Conservation (phyloP, 35 echinoderm and acorn worm species). For the Ptychodera flava region DNA sequence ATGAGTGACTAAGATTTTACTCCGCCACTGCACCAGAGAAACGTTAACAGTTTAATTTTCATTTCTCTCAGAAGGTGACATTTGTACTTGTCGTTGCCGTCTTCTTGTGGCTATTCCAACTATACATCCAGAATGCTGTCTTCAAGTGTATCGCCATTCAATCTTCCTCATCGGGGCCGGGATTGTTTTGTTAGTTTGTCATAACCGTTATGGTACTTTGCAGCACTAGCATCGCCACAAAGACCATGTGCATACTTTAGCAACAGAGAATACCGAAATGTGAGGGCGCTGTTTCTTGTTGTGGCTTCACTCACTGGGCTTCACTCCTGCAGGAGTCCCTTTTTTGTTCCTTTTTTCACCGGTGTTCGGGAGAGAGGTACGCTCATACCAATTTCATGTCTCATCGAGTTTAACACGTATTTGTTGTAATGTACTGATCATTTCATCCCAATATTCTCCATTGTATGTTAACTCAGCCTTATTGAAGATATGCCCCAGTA, state of each 20-base stretch:
- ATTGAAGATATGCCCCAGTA: too few species aligned
- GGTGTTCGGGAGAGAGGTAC: neutral
- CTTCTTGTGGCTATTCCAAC: neutral
- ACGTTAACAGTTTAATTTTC: too few species aligned
- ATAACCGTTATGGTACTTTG: neutral
- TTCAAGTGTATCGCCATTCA: neutral
- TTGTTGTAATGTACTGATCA: too few species aligned
- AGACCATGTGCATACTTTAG: neutral
- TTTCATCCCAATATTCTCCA: too few species aligned
- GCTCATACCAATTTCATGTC: neutral
- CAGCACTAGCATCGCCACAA: neutral
- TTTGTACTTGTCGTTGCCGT: neutral
- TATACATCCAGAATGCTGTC: neutral
- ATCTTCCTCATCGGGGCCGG: neutral
- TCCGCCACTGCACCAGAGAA: too few species aligned
- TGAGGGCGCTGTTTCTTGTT: neutral
- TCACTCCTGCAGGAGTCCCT: too few species aligned
- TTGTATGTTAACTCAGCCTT: too few species aligned
- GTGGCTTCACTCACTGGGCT: neutral
- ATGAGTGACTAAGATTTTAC: neutral
- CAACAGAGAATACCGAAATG: neutral
- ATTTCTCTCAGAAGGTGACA: neutral
- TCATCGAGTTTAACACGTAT: too few species aligned
- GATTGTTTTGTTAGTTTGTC: neutral
- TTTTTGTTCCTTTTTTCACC: neutral